A percentile compares a stretch with the other conserved stretches of the same genome.
Evolutionary conservation across 2,797 vertebrate genomes (phyloP).

Genomic region (Pterois miles): DNA sequence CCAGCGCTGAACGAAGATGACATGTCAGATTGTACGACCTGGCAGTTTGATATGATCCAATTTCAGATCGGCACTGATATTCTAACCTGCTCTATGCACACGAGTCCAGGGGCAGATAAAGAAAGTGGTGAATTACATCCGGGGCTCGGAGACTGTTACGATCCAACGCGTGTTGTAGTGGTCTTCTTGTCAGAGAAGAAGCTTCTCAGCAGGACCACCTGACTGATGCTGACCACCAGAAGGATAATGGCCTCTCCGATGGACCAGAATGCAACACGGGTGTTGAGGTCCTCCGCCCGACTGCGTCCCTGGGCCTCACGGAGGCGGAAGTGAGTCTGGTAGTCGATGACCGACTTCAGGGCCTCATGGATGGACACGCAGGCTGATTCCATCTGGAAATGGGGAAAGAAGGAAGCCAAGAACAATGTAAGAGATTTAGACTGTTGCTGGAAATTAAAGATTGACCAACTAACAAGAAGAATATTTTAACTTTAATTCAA

Average conservation of each 20-base stretch:
- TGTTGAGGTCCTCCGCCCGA: slow-evolving; percentile 97
- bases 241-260: slow-evolving; percentile 97
- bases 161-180: slow-evolving; percentile 95
- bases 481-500: background rate
- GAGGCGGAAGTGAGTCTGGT: slow-evolving; percentile 97
- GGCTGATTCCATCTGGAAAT: slow-evolving; percentile 94
- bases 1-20: slow-evolving; percentile 40
- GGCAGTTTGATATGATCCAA: slow-evolving; percentile 62
- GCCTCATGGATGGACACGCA: slow-evolving; percentile 99
- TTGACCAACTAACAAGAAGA: background rate
- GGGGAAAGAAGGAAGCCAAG: background rate
- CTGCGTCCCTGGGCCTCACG: slow-evolving; percentile 97
- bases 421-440: background rate
- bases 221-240: slow-evolving; percentile 97
- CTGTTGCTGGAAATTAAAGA: background rate
- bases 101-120: slow-evolving; percentile 32
- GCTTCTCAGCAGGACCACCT: slow-evolving; percentile 96
- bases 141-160: slow-evolving; percentile 82
- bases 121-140: slow-evolving; percentile 36
- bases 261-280: slow-evolving; percentile 97
- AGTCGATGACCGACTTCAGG: slow-evolving; percentile 96
- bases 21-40: slow-evolving; percentile 49
- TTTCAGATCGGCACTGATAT: slow-evolving; percentile 52
- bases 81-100: slow-evolving; percentile 55
- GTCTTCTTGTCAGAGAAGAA: slow-evolving; percentile 99